Evolutionary conservation across 2,888 invertebrate species (phyloP), one percentile per base, ranked within the genome.

Genomic region (Andrena camellia): DNA sequence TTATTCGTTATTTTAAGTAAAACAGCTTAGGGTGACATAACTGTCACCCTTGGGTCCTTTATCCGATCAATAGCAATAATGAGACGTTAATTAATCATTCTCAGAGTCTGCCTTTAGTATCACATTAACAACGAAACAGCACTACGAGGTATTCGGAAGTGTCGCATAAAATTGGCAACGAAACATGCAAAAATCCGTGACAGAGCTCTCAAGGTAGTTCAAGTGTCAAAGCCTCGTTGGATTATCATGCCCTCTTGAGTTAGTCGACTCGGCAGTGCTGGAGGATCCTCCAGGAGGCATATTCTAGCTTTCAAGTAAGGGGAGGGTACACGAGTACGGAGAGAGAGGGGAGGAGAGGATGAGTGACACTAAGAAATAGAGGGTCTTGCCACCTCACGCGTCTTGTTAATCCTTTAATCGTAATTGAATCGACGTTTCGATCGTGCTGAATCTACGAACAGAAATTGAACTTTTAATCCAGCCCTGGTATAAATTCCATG

Each of bases 401-500:
- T 77, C 48, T 63, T 26, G 63, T 76, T 83, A 81, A 83, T 83
- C 72, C 64, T 20, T 77, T 85, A 86, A 86, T 85, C 83, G 85
- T 86, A 86, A 86, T 86, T 85, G 86, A 82, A 86, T 86, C 80
- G 83, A 72, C 71, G 79, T 63, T 72, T 75, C 75, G 68, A 66
- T 57, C 72, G 64, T 59, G 52, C 79, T 17, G 29, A 26, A 48
- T 54, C 57, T 23, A 35, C 71, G 78, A 59, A 71, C 69, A 79
- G 85, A 85, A 85, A 87, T 87, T 76, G 87, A 85, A 81, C 84
- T 85, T 88, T 85, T 83, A 85, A 86, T 81, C 81, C 78, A 33
- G 57, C 73, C 8, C 69, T n/a, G 62, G 74, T 83, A 84, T 70
- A 81, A 84, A 84, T 84, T 84, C 70, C 66, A 81, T 13, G 75